Base-by-base conservation (phyloP, 53 echinoderm and acorn worm genomes). In the Echinometra lucunter region DNA sequence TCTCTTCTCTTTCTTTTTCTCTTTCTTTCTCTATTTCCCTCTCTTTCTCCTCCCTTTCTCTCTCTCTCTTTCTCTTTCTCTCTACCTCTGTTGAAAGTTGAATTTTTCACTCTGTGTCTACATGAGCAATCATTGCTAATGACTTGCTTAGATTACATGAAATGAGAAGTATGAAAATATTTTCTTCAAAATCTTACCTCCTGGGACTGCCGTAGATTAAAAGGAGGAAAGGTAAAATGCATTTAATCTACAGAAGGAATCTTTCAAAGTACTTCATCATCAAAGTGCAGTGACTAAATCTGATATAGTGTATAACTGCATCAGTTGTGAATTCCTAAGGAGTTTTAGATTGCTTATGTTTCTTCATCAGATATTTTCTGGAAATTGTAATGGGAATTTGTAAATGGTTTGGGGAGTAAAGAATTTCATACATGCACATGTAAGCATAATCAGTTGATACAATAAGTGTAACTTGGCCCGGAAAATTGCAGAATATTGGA, bases 71-170 rank as follows among this genome's bases (percentile, higher is more conserved):
- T 38, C 44, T 81, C 44, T 81, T 23, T 44, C 5, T 81, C 10
- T 81, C 81, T 81, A 18, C 15, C 1, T 81, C 21, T 42, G 40
- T 80, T 19, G 40, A 37, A 78, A 10, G 6, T 18, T 4, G 35
- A 44, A n/a, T n/a, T n/a, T n/a, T n/a, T n/a, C n/a, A n/a, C n/a
- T n/a, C n/a, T n/a, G n/a, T n/a, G n/a, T n/a, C n/a, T n/a, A n/a
- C n/a, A n/a, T 81, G 28, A 27, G 85, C 85, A 45, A 49, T 85
- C n/a, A 49, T 85, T 21, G 49, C 30, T 85, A 30, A 85, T 85
- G 85, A 49, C 85, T 49, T 85, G n/a, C 85, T 27, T n/a, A 85
- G 45, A 85, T 85, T 45, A 49, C 37, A 85, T 85, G 28, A 85
- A 49, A 25, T 85, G 23, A 1, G 6, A 78, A 78, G 44, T 53